Conservation (phyloP, 2,113 vertebrate genomes). For the Danionella cerebrum region DNA sequence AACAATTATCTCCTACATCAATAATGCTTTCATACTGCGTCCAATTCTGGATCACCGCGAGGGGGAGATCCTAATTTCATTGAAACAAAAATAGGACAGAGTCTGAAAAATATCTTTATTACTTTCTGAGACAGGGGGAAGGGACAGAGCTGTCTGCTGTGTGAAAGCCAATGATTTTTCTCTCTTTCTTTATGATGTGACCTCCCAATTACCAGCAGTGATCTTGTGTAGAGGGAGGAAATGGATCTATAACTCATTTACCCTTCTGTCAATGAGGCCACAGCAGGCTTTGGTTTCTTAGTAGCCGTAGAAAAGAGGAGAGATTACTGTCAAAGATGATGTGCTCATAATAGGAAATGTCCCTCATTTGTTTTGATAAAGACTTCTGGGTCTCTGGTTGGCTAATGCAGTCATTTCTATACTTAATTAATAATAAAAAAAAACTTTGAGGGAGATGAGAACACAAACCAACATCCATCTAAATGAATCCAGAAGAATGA, state of each 20-base stretch:
- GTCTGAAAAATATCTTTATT: slow-evolving; percentile 69
- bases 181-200: slow-evolving; percentile 43
- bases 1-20: slow-evolving; percentile 68
- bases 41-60: slow-evolving; percentile 44
- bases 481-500: too few species aligned
- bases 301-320: slow-evolving; percentile 10
- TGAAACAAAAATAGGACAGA: slow-evolving; percentile 63
- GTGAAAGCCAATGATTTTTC: slow-evolving; percentile 50
- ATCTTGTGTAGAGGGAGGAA: slow-evolving; percentile 62
- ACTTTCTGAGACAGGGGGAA: slow-evolving; percentile 50
- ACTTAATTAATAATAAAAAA: neutral
- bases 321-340: slow-evolving; percentile 12
- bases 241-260: slow-evolving; percentile 70
- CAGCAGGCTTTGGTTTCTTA: slow-evolving; percentile 42
- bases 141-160: slow-evolving; percentile 41
- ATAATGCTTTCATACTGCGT: slow-evolving; percentile 68
- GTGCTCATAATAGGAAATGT: slow-evolving; percentile 6
- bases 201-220: slow-evolving; percentile 53
- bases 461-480: too few species aligned
- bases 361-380: slow-evolving; percentile 14
- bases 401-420: neutral
- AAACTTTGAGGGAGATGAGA: neutral
- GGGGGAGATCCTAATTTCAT: slow-evolving; percentile 70
- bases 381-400: neutral
- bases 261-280: slow-evolving; percentile 51